Percentiles rank a stretch among this genome's conserved stretches.
Evolutionary conservation across 2,888 invertebrate species (phyloP).

Genomic region (Gymnosoma rotundatum): DNA sequence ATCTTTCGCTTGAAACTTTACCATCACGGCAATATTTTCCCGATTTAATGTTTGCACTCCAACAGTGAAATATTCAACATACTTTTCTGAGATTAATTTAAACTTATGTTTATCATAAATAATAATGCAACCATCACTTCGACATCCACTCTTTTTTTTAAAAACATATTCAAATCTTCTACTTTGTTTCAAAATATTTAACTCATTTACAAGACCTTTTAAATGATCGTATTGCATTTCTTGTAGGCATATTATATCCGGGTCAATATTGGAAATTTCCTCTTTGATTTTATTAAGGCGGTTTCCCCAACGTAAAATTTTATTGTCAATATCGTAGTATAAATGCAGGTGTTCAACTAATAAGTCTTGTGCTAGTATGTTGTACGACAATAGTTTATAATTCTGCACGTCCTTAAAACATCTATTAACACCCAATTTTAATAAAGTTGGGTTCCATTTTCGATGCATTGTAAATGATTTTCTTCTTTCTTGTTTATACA

Average conservation of each 20-base stretch:
- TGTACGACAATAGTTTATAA: conserved; percentile 91
- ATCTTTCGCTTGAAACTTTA: conserved; percentile 86
- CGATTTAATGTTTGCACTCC: conserved; percentile 86
- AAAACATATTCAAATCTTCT: conserved; percentile 88
- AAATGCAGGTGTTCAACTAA: conserved; percentile 88
- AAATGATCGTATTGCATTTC: conserved; percentile 93
- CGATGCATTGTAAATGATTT: conserved; percentile 53
- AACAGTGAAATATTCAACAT: conserved; percentile 86
- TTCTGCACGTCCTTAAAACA: conserved; percentile 1
- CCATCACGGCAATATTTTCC: conserved; percentile 93
- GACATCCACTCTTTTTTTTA: conserved; percentile 91
- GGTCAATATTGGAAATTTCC: conserved; percentile 83
- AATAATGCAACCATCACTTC: conserved; percentile 95
- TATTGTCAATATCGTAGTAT: conserved; percentile 85
- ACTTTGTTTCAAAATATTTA: conserved; percentile 74
- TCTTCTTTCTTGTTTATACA: neutral
- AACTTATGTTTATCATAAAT: conserved; percentile 89
- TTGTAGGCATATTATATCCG: conserved; percentile 86
- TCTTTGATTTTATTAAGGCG: conserved; percentile 84
- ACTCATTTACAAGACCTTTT: conserved; percentile 75
- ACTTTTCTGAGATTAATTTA: conserved; percentile 85
- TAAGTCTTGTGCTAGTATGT: conserved; percentile 93
- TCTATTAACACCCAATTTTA: neutral
- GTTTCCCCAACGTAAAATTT: conserved; percentile 87
- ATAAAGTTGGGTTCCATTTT: conserved; percentile 41